phyloP scores from a whole-genome alignment of 2,797 vertebrate genomes.

The Cyprinodon diabolis region DNA sequence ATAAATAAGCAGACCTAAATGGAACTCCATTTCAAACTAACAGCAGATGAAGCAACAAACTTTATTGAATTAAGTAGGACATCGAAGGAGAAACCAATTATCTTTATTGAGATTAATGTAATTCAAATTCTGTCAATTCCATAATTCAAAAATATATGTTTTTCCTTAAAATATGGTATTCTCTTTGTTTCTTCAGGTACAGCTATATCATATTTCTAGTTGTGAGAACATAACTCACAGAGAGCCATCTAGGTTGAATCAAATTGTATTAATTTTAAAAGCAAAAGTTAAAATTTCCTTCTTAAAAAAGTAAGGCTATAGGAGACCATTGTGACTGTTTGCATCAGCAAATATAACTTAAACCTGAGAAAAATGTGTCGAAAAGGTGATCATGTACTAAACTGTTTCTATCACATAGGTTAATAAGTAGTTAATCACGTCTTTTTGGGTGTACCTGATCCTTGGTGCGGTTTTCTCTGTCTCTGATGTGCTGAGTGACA shows the following conservation, averaged over 20 bases:
- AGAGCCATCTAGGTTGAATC: not conserved
- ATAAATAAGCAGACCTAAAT: not conserved
- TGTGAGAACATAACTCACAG: not conserved
- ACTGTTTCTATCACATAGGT: not conserved
- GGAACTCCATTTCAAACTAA: not conserved
- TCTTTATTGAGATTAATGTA: not conserved
- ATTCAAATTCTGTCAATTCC: not conserved
- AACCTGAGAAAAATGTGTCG: not conserved
- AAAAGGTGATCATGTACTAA: not conserved
- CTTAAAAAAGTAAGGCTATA: not conserved
- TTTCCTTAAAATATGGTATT: not conserved
- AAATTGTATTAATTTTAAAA: not conserved
- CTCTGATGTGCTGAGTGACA: constrained; percentile 96
- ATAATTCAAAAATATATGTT: not conserved
- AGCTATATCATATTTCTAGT: not conserved
- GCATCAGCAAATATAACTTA: not conserved
- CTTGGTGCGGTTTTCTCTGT: constrained; percentile 93
- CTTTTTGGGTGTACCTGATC: constrained; percentile 84
- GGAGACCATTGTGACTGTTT: not conserved
- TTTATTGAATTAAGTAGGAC: not conserved
- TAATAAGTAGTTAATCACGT: not conserved
- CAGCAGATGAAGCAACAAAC: not conserved
- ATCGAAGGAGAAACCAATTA: not conserved
- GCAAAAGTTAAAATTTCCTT: not conserved
- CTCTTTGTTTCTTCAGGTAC: not conserved